Evolutionary conservation across 2,113 vertebrate genomes (phyloP).

Genomic region (Notiomystis cincta): DNA sequence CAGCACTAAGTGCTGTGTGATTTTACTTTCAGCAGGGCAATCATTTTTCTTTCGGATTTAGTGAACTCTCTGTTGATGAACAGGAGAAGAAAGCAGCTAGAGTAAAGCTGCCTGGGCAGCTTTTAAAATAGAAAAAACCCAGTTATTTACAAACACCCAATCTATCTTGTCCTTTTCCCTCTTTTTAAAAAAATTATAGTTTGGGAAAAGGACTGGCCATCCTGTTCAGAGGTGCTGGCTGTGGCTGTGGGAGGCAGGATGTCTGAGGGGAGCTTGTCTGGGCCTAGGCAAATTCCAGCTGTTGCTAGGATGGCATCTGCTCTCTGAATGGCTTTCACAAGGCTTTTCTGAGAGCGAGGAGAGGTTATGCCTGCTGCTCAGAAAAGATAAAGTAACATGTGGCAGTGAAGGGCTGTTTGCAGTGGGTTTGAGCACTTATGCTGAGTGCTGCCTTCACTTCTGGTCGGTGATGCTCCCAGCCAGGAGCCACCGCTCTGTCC

Average conservation of each 20-base stretch:
- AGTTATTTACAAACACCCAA: fast-evolving
- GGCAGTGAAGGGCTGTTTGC: background rate
- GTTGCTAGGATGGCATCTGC: background rate
- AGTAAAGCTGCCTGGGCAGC: background rate
- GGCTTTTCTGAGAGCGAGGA: background rate
- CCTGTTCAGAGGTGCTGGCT: background rate
- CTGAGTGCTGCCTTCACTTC: background rate
- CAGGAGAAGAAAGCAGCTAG: background rate
- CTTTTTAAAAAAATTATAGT: too few relatives aligned
- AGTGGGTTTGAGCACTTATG: background rate
- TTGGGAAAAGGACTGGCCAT: background rate
- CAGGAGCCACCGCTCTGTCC: background rate
- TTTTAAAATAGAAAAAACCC: background rate
- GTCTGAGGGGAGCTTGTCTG: background rate
- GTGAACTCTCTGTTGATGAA: background rate
- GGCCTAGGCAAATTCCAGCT: background rate
- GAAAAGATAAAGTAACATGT: background rate
- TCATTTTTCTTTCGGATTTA: background rate
- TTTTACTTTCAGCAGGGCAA: background rate
- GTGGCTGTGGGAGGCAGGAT: background rate
- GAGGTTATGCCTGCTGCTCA: background rate
- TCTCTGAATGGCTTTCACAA: background rate
- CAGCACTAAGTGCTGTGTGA: background rate
- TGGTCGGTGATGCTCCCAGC: background rate
- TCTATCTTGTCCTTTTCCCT: fast-evolving